phyloP scores from a whole-genome alignment of 2,797 vertebrate species.

The Melanotaenia pygmaea region DNA sequence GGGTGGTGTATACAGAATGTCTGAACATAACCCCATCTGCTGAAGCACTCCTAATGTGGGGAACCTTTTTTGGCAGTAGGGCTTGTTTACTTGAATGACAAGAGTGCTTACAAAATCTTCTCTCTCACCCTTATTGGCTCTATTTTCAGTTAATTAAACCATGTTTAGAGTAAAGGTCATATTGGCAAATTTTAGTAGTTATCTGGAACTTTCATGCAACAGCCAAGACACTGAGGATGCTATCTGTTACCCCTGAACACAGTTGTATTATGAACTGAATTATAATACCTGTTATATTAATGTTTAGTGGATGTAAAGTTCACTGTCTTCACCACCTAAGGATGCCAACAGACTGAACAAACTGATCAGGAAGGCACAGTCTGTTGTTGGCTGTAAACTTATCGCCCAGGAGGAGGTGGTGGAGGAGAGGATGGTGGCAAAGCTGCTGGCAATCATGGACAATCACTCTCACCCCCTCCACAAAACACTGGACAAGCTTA shows the following conservation, averaged over 20 bases:
- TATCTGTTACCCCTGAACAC: not conserved
- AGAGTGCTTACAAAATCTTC: not conserved
- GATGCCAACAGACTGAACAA: too few species aligned
- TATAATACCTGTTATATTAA: not conserved
- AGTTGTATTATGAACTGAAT: not conserved
- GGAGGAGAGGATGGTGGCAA: too few species aligned
- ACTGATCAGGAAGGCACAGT: too few species aligned
- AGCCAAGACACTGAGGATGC: not conserved
- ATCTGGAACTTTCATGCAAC: not conserved
- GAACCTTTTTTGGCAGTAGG: constrained; percentile 22
- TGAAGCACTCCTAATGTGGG: constrained; percentile 23
- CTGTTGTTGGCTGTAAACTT: too few species aligned
- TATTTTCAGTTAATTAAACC: not conserved
- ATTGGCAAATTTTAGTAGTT: too few species aligned
- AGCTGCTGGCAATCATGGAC: too few species aligned
- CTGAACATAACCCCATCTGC: constrained; percentile 43
- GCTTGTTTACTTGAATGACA: not conserved
- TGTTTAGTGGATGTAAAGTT: not conserved
- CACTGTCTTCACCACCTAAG: not conserved
- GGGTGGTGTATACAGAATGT: constrained; percentile 25
- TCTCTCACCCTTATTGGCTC: not conserved
- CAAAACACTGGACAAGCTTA: too few species aligned
- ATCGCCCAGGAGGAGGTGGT: too few species aligned
- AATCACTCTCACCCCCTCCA: too few species aligned
- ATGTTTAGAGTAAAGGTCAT: too few species aligned